These are phyloP conservation scores for Panurus biarmicus DNA, from an alignment of 2,113 vertebrate genomes.

Conservation along the genomic window DNA sequence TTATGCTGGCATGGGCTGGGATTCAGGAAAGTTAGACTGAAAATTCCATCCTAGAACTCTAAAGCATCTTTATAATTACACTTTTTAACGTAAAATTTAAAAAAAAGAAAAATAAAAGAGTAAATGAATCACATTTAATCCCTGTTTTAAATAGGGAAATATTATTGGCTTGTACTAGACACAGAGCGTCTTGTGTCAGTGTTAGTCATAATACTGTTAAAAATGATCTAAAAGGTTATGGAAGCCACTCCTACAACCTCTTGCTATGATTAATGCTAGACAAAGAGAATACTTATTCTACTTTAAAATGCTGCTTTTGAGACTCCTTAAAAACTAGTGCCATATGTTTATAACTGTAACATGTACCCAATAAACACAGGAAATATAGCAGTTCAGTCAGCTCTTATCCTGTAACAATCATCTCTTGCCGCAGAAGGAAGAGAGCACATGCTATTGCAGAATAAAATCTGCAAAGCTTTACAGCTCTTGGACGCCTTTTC, in stretches of 20 bases:
- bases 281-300: slow-evolving; percentile 27
- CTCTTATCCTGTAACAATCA: background rate
- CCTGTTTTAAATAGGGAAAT: background rate
- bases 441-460: background rate
- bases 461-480: background rate
- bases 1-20: background rate
- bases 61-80: background rate
- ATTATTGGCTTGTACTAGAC: background rate
- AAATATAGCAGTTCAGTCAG: background rate
- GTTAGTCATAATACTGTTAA: slow-evolving; percentile 30
- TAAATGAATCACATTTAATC: slow-evolving; percentile 7
- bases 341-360: background rate
- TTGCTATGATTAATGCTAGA: slow-evolving; percentile 15
- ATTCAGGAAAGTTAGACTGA: slow-evolving; percentile 13
- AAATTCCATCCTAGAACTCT: slow-evolving; percentile 3
- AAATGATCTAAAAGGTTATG: background rate
- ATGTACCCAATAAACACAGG: background rate
- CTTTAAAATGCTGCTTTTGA: background rate
- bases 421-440: background rate
- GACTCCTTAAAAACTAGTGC: background rate
- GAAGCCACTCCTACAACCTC: slow-evolving; percentile 8
- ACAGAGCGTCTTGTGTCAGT: slow-evolving; percentile 1
- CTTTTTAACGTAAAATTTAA: background rate
- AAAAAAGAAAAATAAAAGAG: background rate
- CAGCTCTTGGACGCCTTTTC: background rate